Base-by-base conservation (phyloP, 1,140 invertebrate genomes). In the Drosophila malerkotliana region DNA sequence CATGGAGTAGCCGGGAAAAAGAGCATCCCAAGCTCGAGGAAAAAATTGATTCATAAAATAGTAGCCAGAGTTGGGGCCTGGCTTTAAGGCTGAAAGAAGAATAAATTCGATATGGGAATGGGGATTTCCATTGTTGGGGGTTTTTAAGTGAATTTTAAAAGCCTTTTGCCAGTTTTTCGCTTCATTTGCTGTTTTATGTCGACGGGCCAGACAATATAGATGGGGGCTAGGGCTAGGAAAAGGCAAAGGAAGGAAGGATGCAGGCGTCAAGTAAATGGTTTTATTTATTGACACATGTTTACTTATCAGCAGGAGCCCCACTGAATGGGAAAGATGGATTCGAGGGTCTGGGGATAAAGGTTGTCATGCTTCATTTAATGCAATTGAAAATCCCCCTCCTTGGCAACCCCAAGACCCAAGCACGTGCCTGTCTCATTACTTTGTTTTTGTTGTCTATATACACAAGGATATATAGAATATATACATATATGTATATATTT, bases 281-380 rank as follows among this genome's bases (percentile, higher is more conserved):
- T 87, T 87, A 88, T 87, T 88, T 87, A 88, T 88, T 87, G 83
- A 87, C 82, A 87, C 83, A 82, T 88, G 82, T 88, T 87, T 81
- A 73, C 72, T 77, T 77, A 82, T 73, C 76, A 66, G 72, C 72
- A 54, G 47, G 18, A 60, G 39, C 32, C 59, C 47, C 12, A 32
- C 26, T 30, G 37, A 5, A 30, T 28, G 56, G 21, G 47, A 39
- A 26, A 37, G 41, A 49, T 51, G 45, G 53, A 30, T 49, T 55
- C 57, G n/a, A 9, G 28, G 26, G n/a, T 7, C 12, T 48, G 60
- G 39, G 55, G n/a, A 77, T 69, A 61, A 71, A 69, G 74, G 62
- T 76, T 88, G 64, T 60, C 74, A 88, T 88, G 82, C 83, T 88
- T 88, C 82, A 85, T 85, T 85, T 54, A 78, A 88, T 74, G 62